These are phyloP conservation scores for Bradypodion pumilum DNA, from an alignment of 2,797 vertebrate species.

Conservation along the genomic window DNA sequence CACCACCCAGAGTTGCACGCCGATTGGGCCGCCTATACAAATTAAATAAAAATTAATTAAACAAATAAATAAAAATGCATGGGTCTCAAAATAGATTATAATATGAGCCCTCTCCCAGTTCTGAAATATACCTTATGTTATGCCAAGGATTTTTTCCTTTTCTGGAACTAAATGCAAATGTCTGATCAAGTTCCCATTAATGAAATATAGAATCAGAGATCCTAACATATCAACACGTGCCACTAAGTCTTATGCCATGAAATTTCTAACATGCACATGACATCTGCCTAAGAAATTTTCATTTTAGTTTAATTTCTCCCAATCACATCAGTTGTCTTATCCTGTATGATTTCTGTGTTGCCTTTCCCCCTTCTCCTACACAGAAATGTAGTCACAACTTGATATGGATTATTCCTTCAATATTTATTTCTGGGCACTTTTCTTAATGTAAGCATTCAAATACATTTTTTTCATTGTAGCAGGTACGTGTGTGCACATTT, in stretches of 20 bases:
- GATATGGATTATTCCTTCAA: neutral
- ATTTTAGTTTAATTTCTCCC: neutral
- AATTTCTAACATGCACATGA: neutral
- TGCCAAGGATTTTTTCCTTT: neutral
- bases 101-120: neutral
- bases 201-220: too few relatives aligned
- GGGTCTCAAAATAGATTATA: neutral
- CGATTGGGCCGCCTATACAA: too few relatives aligned
- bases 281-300: neutral
- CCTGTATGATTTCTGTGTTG: neutral
- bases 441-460: too few relatives aligned
- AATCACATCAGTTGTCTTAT: neutral
- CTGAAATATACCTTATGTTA: neutral
- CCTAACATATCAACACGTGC: neutral
- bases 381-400: neutral
- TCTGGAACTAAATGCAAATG: neutral
- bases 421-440: neutral
- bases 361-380: neutral
- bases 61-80: too few relatives aligned
- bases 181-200: neutral
- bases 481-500: neutral
- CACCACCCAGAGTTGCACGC: too few relatives aligned
- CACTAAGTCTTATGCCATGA: neutral
- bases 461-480: too few relatives aligned
- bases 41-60: too few relatives aligned